These are phyloP conservation scores for Stegostoma tigrinum DNA, from an alignment of 2,113 vertebrate genomes.

Conservation along the genomic window DNA sequence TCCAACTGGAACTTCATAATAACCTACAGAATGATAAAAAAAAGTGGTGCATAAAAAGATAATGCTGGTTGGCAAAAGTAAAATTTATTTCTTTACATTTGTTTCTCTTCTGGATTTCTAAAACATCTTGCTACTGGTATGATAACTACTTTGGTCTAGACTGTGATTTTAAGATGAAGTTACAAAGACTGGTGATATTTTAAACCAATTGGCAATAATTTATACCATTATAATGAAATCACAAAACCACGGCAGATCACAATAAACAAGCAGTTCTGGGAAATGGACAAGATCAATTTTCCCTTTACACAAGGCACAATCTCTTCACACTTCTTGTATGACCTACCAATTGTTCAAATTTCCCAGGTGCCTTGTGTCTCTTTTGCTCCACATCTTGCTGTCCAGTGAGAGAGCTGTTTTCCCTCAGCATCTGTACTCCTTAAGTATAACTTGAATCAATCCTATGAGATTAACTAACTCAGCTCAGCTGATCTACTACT, in stretches of 20 bases:
- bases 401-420: neutral
- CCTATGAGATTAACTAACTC: neutral
- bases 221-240: neutral
- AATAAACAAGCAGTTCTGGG: neutral
- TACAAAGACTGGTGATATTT: neutral
- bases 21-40: constrained; percentile 44
- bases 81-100: neutral
- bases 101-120: neutral
- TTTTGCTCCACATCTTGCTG: neutral
- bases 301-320: neutral
- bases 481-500: neutral
- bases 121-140: neutral
- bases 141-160: neutral
- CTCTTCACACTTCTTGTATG: neutral
- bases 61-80: neutral
- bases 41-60: neutral
- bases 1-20: constrained; percentile 51
- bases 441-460: neutral
- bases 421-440: neutral
- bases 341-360: neutral
- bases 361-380: neutral
- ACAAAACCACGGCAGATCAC: neutral
- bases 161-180: neutral
- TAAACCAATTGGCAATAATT: neutral
- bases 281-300: neutral